These are phyloP conservation scores for Matsumyia berberina DNA, from an alignment of 2,888 invertebrate genomes.

Conservation along the genomic window DNA sequence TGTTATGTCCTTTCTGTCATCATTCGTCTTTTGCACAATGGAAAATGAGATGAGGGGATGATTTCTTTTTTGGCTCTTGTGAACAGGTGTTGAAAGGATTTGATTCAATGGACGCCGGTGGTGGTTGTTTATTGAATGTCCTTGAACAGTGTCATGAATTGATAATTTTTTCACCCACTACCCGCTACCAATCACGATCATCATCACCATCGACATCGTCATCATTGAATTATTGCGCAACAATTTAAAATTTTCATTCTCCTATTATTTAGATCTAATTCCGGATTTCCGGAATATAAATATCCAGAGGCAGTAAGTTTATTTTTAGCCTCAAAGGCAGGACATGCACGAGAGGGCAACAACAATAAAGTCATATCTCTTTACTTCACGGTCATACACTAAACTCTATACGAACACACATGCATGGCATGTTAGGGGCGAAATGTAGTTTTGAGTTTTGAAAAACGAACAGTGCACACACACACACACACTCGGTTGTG, in stretches of 20 bases:
- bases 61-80: background rate
- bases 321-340: conserved; percentile 51
- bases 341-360: conserved; percentile 31
- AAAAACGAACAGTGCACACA: background rate
- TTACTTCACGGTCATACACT: conserved; percentile 14
- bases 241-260: conserved; percentile 13
- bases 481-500: background rate
- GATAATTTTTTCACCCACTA: background rate
- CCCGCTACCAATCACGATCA: background rate
- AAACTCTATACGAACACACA: background rate
- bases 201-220: background rate
- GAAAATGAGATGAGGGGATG: background rate
- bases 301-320: conserved; percentile 46
- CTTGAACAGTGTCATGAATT: background rate
- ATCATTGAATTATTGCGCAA: conserved; percentile 13
- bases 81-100: conserved; percentile 37
- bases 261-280: conserved; percentile 52
- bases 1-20: conserved; percentile 33
- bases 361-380: conserved; percentile 8
- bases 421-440: background rate
- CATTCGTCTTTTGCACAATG: conserved; percentile 6
- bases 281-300: conserved; percentile 59
- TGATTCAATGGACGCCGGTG: conserved; percentile 13
- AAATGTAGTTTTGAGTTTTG: too few species aligned
- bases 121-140: too few species aligned